Percentiles rank a stretch among this genome's conserved stretches.
Evolutionary conservation across 2,113 vertebrate species (phyloP).

Genomic region (Nothoprocta perdicaria): DNA sequence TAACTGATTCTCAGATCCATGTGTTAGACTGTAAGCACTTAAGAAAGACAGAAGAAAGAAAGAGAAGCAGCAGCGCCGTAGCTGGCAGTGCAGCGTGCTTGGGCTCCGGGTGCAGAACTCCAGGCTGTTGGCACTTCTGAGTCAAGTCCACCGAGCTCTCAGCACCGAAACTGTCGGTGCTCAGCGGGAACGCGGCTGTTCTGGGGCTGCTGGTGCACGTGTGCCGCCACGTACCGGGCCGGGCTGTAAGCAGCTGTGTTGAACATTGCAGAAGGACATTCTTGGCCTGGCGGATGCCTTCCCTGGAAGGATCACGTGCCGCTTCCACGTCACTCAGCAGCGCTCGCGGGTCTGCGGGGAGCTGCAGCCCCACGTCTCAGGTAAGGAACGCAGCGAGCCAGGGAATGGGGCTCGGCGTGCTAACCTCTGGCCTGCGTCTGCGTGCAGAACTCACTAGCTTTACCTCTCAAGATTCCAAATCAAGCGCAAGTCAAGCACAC

Average conservation of each 20-base stretch:
- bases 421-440: too few species aligned
- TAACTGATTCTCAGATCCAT: constrained; percentile 49
- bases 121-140: background rate
- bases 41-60: background rate
- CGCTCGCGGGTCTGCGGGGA: constrained; percentile 77
- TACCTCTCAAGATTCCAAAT: background rate
- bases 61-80: background rate
- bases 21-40: constrained; percentile 29
- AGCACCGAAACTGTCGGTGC: background rate
- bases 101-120: constrained; percentile 23
- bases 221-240: constrained; percentile 66
- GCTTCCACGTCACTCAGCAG: constrained; percentile 90
- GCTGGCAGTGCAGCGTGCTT: constrained; percentile 17
- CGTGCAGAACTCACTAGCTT: background rate
- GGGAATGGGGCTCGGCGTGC: too few species aligned
- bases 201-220: background rate
- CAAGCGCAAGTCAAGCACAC: background rate
- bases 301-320: constrained; percentile 87
- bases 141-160: background rate
- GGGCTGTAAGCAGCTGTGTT: constrained; percentile 67
- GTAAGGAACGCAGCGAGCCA: constrained; percentile 71
- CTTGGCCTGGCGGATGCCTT: constrained; percentile 83
- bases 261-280: constrained; percentile 85
- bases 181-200: background rate
- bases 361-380: constrained; percentile 82